Base-by-base conservation (phyloP, 2,113 vertebrate genomes). In the Rafetus swinhoei region DNA sequence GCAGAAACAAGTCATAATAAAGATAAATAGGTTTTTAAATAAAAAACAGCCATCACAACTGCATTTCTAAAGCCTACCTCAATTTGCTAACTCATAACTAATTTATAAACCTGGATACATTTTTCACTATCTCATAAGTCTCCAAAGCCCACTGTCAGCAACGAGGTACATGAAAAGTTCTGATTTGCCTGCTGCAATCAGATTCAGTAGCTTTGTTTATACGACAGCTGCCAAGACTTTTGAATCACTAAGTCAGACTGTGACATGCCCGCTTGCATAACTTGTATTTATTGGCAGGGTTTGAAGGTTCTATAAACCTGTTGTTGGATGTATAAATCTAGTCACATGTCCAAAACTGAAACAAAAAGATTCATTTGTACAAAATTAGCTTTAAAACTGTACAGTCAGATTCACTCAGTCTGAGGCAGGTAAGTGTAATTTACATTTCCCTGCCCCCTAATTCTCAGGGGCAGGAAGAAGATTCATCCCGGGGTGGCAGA, bases 221-320 rank as follows among this genome's bases (percentile, higher is more conserved):
- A 27, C 11, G 52, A 69, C 62, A 62, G 59, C 52, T 95, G 96
- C 93, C 96, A 98, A 95, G 24, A 29, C 12, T 14, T 45, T 0
- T 97, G 97, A 98, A 84, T 97, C 97, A 97, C 85, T 12, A 35
- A 95, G 86, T 97, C 96, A 95, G 88, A 86, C n/a, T 93, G 90
- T 82, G 93, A 97, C 95, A 96, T 97, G 95, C 91, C 94, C 22
- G 29, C 56, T 96, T 97, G 93, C 94, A 93, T 93, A 95, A 95
- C 95, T 93, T 95, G 84, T 95, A 5, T 84, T 90, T 92, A 93
- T 94, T 97, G 94, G 96, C 90, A 90, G 39, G 84, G 21, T 32
- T 53, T 53, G 59, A 87, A 59, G 65, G 39, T 7, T 94, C 83
- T 95, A 27, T 18, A 27, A 91, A 90, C 87, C 79, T 94, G 80